Percentiles rank a stretch among this genome's conserved stretches.
phyloP scores from a whole-genome alignment of 2,797 vertebrate genomes.

The Peromyscus eremicus region DNA sequence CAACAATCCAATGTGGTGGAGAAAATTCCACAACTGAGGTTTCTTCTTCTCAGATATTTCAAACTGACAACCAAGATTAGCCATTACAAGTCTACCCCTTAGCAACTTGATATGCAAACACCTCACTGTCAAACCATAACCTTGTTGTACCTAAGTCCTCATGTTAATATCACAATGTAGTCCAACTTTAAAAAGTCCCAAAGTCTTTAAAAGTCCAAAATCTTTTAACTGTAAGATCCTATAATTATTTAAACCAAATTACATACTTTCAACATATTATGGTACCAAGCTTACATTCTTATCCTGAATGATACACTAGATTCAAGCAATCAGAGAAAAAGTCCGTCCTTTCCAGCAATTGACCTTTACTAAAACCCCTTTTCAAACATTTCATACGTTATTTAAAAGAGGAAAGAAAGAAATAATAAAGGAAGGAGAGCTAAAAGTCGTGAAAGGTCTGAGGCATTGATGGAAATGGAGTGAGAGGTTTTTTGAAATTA shows the following conservation, averaged over 20 bases:
- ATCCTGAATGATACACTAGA: not conserved
- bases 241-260: not conserved
- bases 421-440: not conserved
- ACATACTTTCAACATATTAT: not conserved
- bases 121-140: not conserved
- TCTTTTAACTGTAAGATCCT: not conserved
- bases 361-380: not conserved
- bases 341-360: not conserved
- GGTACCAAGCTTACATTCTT: not conserved
- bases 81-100: not conserved
- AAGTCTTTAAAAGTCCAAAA: not conserved
- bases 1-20: not conserved
- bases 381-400: not conserved
- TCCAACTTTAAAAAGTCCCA: not conserved
- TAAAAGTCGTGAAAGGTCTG: constrained; percentile 29
- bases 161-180: not conserved
- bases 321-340: not conserved
- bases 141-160: not conserved
- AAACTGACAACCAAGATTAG: not conserved
- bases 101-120: not conserved
- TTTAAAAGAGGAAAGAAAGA: constrained; percentile 50
- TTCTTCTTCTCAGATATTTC: not conserved
- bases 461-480: constrained; percentile 69
- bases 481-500: constrained; percentile 81
- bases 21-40: not conserved